These are phyloP conservation scores for Onychostoma macrolepis DNA, from an alignment of 2,113 vertebrate genomes.

Conservation along the genomic window DNA sequence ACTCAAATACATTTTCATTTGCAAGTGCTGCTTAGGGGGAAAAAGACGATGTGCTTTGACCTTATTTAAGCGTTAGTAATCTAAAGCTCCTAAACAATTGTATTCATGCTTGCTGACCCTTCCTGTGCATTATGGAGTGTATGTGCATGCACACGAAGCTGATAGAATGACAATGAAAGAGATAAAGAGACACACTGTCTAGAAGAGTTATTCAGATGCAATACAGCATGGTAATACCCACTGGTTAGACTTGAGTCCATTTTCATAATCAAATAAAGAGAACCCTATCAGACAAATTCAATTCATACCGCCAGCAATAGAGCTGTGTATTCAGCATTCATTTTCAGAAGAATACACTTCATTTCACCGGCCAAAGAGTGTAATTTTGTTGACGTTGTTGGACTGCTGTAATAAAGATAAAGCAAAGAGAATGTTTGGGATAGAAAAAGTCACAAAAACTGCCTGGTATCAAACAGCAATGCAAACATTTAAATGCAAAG, in stretches of 20 bases:
- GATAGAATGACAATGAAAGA: background rate
- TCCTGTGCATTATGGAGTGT: background rate
- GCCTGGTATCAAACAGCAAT: background rate
- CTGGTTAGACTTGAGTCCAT: conserved; percentile 15
- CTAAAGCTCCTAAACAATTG: conserved; percentile 4
- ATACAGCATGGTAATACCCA: background rate
- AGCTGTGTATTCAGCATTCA: conserved; percentile 3
- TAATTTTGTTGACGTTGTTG: conserved; percentile 20
- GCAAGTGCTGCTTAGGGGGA: conserved; percentile 2
- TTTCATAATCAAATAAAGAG: conserved; percentile 38
- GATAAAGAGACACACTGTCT: conserved; percentile 12
- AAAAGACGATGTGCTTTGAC: conserved; percentile 30
- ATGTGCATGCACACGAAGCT: background rate
- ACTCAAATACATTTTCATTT: conserved; percentile 19
- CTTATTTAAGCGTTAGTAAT: conserved; percentile 39
- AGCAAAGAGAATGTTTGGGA: background rate
- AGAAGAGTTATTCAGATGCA: conserved; percentile 13
- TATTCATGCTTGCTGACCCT: conserved; percentile 1
- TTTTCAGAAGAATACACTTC: conserved; percentile 33
- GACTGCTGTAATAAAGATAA: background rate
- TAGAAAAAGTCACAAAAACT: background rate
- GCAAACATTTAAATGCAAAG: conserved; percentile 30
- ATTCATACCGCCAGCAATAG: background rate
- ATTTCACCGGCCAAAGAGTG: conserved; percentile 18
- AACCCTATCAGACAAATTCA: conserved; percentile 29